Evolutionary conservation across 2,113 vertebrate species (phyloP), one percentile per base, ranked within the genome.

Genomic region (Nannobrachium achirus): DNA sequence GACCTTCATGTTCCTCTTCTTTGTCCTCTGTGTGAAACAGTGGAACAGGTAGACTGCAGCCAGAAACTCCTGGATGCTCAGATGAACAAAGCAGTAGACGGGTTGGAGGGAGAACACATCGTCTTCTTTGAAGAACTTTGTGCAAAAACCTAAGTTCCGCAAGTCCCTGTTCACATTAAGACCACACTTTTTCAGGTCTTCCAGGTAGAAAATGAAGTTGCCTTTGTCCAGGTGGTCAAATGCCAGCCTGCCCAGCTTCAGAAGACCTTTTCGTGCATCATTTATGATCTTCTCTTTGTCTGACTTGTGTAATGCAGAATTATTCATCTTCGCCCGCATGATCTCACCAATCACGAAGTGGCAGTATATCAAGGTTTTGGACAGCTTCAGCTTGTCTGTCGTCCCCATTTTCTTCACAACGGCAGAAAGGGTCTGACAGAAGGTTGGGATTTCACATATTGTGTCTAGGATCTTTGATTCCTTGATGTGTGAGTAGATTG

Each of bases 31-130:
- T n/a, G n/a, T n/a, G n/a, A n/a, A n/a, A n/a, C n/a, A n/a, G n/a
- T n/a, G n/a, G n/a, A n/a, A n/a, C n/a, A n/a, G n/a, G n/a, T n/a
- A n/a, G n/a, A n/a, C n/a, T n/a, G n/a, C n/a, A n/a, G n/a, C n/a
- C n/a, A n/a, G n/a, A n/a, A n/a, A n/a, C 45, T 10, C 4, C 49
- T 82, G 79, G 8, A 82, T 0, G 33, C 71, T 81, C 61, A 77
- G 9, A 65, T 82, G 82, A 65, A 84, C 61, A 59, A 86, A 88
- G 0, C 83, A 80, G 69, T 77, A 83, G 19, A 83, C 66, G n/a
- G 46, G 13, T 48, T 75, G 6, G 18, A 58, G 0, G 6, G 69
- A 56, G 25, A 82, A 41, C 41, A 61, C 50, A 1, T 7, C 10
- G 25, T 82, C 73, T 60, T 11, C 59, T 65, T 25, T 81, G 45